These are phyloP conservation scores for Morelia viridis DNA, from an alignment of 2,797 vertebrate species.

Conservation along the genomic window DNA sequence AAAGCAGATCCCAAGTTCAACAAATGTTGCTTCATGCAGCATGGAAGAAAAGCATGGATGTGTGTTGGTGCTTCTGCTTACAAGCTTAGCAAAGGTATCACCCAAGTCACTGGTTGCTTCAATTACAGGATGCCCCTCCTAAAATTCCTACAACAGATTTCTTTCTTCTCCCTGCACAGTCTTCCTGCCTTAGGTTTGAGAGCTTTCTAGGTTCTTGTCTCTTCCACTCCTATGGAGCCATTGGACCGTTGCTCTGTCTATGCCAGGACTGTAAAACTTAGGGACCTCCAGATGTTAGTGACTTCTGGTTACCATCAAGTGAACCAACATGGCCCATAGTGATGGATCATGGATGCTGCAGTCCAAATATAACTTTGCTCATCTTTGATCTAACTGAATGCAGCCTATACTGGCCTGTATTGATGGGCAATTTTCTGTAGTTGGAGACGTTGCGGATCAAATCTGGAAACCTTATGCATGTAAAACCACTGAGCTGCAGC, in stretches of 20 bases:
- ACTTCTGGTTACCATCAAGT: background rate
- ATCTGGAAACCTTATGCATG: background rate
- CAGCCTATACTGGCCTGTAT: background rate
- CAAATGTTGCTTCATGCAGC: background rate
- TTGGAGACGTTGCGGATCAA: background rate
- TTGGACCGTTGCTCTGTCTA: background rate
- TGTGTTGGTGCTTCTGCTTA: background rate
- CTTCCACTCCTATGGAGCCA: background rate
- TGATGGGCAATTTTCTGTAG: background rate
- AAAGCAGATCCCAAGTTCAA: background rate
- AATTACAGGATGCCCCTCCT: background rate
- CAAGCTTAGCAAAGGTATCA: background rate
- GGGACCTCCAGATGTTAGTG: background rate
- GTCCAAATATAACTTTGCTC: background rate
- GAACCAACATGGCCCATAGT: background rate
- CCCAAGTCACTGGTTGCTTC: background rate
- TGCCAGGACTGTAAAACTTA: background rate
- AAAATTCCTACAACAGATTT: background rate
- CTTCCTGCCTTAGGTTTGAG: background rate
- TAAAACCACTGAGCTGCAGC: background rate
- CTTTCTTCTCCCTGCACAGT: background rate
- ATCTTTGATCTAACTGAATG: background rate
- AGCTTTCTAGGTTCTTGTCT: background rate
- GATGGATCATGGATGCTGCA: background rate
- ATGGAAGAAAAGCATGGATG: background rate